Evolutionary conservation across 2,113 vertebrate species (phyloP).

Genomic region (Pachypanchax playfairii): DNA sequence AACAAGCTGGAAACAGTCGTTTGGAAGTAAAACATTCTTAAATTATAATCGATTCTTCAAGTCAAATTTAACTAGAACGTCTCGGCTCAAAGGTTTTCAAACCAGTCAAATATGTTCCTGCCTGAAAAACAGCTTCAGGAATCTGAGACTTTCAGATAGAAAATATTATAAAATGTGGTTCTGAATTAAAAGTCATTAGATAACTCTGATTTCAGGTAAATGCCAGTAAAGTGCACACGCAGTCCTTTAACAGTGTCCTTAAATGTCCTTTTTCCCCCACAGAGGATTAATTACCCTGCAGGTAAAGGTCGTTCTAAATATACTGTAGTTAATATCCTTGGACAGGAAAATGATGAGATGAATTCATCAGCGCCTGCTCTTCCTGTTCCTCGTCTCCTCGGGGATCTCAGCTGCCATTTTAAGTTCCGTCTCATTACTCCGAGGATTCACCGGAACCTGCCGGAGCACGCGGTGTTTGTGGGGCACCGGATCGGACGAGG

Average conservation of each 20-base stretch:
- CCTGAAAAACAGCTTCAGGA: no score
- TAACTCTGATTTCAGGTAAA: background rate
- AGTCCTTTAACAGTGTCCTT: background rate
- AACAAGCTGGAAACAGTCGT: no score
- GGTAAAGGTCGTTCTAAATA: background rate
- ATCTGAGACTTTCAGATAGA: background rate
- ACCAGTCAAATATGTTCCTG: no score
- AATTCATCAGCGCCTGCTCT: constrained; percentile 17
- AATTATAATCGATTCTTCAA: no score
- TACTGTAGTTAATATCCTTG: background rate
- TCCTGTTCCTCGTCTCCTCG: background rate
- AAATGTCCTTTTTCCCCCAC: background rate
- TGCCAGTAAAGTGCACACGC: background rate
- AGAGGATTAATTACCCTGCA: background rate
- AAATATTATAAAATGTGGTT: no score
- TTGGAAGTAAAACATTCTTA: no score
- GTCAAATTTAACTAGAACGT: no score
- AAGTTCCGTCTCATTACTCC: constrained; percentile 20
- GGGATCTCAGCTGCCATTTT: constrained; percentile 15
- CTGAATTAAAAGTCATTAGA: no score
- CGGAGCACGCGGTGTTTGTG: no score
- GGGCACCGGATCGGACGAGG: no score
- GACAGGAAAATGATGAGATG: background rate
- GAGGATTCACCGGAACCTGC: constrained; percentile 8
- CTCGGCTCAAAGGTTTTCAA: no score